Conservation (phyloP, 2,797 vertebrate genomes). For the Podarcis lilfordi region DNA sequence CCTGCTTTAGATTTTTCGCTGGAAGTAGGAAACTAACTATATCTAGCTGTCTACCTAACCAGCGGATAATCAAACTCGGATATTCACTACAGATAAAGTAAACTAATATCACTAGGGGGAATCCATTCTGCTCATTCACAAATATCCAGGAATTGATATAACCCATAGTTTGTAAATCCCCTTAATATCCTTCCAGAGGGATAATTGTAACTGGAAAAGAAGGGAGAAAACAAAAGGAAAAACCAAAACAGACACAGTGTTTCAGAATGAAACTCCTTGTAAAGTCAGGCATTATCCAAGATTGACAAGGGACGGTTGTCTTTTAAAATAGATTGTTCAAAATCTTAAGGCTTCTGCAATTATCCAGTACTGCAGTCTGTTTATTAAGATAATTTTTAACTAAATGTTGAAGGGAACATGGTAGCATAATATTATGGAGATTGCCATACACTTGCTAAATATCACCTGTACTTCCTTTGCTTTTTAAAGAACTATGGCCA, state of each 20-base stretch:
- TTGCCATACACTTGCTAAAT: neutral
- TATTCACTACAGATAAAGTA: too few relatives aligned
- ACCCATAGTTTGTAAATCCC: neutral
- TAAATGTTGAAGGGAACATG: neutral
- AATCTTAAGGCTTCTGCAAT: too few relatives aligned
- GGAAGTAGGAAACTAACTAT: neutral
- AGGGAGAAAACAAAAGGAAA: neutral
- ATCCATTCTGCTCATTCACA: too few relatives aligned
- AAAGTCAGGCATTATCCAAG: neutral
- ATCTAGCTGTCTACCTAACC: too few relatives aligned
- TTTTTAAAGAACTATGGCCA: neutral
- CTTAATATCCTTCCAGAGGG: neutral
- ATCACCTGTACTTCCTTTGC: neutral
- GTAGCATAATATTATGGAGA: neutral
- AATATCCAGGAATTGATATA: too few relatives aligned
- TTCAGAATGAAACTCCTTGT: neutral
- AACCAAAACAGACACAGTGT: neutral
- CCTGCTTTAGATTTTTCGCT: neutral
- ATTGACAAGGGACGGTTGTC: neutral
- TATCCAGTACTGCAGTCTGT: neutral
- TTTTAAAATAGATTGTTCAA: too few relatives aligned
- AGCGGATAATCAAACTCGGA: neutral
- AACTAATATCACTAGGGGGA: too few relatives aligned
- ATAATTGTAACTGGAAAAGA: neutral
- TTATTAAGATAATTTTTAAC: neutral